These are phyloP conservation scores for Cetoscarus ocellatus DNA, from an alignment of 2,797 vertebrate genomes.

Conservation along the genomic window DNA sequence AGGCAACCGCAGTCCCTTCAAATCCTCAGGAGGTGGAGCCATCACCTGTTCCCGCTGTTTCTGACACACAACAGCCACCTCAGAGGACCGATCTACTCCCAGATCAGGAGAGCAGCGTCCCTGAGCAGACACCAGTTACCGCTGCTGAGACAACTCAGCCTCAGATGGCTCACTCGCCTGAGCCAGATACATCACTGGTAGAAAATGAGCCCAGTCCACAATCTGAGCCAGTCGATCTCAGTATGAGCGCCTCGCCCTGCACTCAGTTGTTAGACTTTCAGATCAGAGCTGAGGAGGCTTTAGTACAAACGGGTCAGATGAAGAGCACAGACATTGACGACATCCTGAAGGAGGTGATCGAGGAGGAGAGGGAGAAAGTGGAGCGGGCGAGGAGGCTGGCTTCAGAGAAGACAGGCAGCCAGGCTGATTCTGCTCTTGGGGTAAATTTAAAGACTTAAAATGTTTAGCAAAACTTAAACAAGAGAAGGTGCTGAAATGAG, in stretches of 20 bases:
- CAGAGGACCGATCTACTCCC: conserved; percentile 8
- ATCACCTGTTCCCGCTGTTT: conserved; percentile 37
- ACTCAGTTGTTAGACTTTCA: conserved; percentile 67
- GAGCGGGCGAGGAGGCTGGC: conserved; percentile 46
- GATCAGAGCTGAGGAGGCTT: conserved; percentile 43
- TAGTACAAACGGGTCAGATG: conserved; percentile 22
- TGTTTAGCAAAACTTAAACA: background rate
- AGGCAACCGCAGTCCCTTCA: conserved; percentile 38
- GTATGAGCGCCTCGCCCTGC: conserved; percentile 49
- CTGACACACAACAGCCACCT: conserved; percentile 30
- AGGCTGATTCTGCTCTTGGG: conserved; percentile 58
- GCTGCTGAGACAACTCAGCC: conserved; percentile 45
- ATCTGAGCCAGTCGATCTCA: conserved; percentile 63
- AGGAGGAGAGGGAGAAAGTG: conserved; percentile 69
- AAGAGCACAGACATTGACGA: conserved; percentile 72
- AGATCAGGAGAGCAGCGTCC: conserved; percentile 26
- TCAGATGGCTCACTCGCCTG: conserved; percentile 35
- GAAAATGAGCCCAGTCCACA: conserved; percentile 76
- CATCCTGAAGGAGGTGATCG: conserved; percentile 75
- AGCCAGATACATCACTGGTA: conserved; percentile 61
- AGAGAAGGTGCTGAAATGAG: background rate
- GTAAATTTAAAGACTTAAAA: conserved; percentile 37
- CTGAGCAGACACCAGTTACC: conserved; percentile 29
- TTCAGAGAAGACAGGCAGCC: conserved; percentile 39
- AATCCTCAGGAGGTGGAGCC: conserved; percentile 60